A percentile compares a stretch with the other conserved stretches of the same genome.
Evolutionary conservation across 2,797 vertebrate genomes (phyloP).

Genomic region (Sebastes glaucus): DNA sequence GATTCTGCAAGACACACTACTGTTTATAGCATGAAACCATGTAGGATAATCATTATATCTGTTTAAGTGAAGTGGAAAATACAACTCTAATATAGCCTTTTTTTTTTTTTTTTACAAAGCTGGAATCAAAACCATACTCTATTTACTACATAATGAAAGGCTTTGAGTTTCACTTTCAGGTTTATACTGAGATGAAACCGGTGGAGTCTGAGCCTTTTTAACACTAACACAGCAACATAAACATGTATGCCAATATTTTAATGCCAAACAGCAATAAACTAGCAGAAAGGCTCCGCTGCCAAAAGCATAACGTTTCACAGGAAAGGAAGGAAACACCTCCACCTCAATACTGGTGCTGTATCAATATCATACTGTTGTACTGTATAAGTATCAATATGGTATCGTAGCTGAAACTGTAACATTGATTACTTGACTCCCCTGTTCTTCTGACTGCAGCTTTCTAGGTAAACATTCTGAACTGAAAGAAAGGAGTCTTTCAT

Average conservation of each 20-base stretch:
- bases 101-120: not conserved
- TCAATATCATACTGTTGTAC: not conserved
- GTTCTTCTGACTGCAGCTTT: not conserved
- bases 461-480: not conserved
- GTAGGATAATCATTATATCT: not conserved
- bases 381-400: not conserved
- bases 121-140: not conserved
- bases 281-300: not conserved
- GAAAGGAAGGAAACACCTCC: not conserved
- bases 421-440: not conserved
- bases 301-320: not conserved
- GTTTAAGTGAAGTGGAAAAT: not conserved
- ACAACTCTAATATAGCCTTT: not conserved
- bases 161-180: not conserved
- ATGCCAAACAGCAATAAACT: conserved; percentile 12
- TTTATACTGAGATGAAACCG: not conserved
- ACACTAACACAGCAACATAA: not conserved
- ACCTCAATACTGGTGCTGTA: not conserved
- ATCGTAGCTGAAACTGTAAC: not conserved
- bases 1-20: not conserved
- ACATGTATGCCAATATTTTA: conserved; percentile 5
- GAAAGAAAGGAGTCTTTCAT: not conserved
- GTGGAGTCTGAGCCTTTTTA: not conserved
- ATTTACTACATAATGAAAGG: not conserved
- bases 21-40: not conserved